Base-by-base conservation (phyloP, 2,888 invertebrate genomes). In the Protophormia terraenovae region DNA sequence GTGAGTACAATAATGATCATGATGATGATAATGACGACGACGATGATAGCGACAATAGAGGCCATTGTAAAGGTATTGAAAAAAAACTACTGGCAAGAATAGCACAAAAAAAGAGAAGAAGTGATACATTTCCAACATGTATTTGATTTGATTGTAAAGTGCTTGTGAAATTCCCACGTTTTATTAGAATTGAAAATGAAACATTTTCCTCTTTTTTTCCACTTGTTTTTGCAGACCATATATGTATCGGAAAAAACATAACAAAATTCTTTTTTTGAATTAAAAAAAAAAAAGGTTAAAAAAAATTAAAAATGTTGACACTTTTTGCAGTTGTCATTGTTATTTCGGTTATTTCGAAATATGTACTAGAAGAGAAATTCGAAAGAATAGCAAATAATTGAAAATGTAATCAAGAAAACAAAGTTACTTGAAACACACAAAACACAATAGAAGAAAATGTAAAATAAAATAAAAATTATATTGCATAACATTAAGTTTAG, bases 101-200 rank as follows among this genome's bases (percentile, higher is more conserved):
- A 62, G 19, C 22, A 16, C 14, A 24, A 58, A 64, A 24, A 16
- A 35, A 41, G 32, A 62, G 71, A 58, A 10, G 69, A 71, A 75
- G 60, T 82, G 78, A 78, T 82, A 85, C 73, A 82, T 82, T 78
- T 85, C 64, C 64, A 85, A 82, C 85, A 78, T 82, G 81, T 62
- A 82, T 82, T 82, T 85, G 81, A 85, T 82, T 85, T 85, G 82
- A 82, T 78, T 85, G 78, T 79, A 82, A 85, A 85, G 85, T 82
- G 81, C 78, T 84, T 75, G 82, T 82, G 78, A 82, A 82, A 85
- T 78, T 82, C 75, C 82, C 85, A 85, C 82, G 78, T 85, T 82
- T 82, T 78, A 85, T 85, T 82, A 85, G 82, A 85, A 85, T 75
- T 81, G 77, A 78, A 84, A 81, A 81, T 69, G 67, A 35, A 78